Conservation (phyloP, 2,888 invertebrate species). For the Melinaea menophilus region DNA sequence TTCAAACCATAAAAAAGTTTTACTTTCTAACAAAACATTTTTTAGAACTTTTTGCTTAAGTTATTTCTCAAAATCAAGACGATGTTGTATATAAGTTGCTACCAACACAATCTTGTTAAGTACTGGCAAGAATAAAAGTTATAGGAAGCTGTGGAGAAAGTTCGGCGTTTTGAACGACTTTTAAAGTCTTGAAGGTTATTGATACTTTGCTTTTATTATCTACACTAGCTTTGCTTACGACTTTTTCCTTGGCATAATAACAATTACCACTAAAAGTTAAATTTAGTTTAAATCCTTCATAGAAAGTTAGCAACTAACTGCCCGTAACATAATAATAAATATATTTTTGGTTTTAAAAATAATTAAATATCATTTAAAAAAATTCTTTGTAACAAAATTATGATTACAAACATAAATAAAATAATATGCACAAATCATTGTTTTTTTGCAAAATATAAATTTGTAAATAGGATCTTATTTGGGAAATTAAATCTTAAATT, state of each 20-base stretch:
- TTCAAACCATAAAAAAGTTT: not conserved
- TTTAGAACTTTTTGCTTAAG: slow-evolving; percentile 3
- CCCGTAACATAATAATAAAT: too few species aligned
- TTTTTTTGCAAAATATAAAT: too few species aligned
- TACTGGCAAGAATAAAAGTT: slow-evolving; percentile 18
- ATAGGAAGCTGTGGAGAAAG: slow-evolving; percentile 9
- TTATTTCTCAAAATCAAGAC: slow-evolving; percentile 7
- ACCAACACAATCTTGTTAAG: slow-evolving; percentile 24
- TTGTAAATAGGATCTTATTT: too few species aligned
- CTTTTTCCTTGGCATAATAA: not conserved
- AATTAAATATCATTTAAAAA: too few species aligned
- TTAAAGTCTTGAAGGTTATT: slow-evolving; percentile 7
- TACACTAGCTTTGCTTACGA: not conserved
- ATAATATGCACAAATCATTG: too few species aligned
- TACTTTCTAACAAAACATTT: not conserved
- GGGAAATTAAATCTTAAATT: too few species aligned
- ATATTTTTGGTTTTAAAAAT: too few species aligned
- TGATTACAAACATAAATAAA: too few species aligned
- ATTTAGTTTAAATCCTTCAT: too few species aligned
- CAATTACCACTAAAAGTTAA: too few species aligned
- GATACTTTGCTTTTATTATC: slow-evolving; percentile 6
- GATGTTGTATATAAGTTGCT: slow-evolving; percentile 18
- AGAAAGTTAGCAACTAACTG: too few species aligned
- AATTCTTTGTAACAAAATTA: too few species aligned
- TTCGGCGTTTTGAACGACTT: slow-evolving; percentile 10